Conservation (phyloP, 2,888 invertebrate genomes). For the Mechanitis messenoides region DNA sequence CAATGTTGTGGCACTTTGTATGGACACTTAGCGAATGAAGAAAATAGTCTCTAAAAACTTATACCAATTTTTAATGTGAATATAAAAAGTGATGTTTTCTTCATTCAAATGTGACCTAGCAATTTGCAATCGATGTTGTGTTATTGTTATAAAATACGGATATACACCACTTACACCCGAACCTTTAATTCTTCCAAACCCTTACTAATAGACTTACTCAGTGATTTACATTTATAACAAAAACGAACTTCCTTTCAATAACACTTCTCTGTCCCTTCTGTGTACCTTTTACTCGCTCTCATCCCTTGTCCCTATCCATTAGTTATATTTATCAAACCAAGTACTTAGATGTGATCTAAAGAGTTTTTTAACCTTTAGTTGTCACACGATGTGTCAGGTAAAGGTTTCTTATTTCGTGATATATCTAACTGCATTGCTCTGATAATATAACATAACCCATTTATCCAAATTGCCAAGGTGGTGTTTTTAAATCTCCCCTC, state of each 20-base stretch:
- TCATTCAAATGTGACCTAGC: conserved; percentile 51
- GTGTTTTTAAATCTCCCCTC: conserved; percentile 75
- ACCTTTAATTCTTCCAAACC: conserved; percentile 44
- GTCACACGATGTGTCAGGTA: conserved; percentile 51
- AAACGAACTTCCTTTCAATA: conserved; percentile 10
- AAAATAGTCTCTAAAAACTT: conserved; percentile 16
- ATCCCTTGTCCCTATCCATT: conserved; percentile 38
- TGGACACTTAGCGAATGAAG: conserved; percentile 47
- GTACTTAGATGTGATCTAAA: conserved; percentile 36
- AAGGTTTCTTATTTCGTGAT: conserved; percentile 51
- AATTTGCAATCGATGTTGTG: conserved; percentile 72
- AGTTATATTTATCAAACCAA: conserved; percentile 48
- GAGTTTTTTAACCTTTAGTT: conserved; percentile 55
- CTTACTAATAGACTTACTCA: conserved; percentile 11
- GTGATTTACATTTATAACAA: conserved; percentile 1
- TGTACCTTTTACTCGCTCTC: conserved; percentile 35
- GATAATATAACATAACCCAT: conserved; percentile 41
- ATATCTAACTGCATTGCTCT: conserved; percentile 45
- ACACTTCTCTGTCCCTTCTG: conserved; percentile 26
- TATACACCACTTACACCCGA: conserved; percentile 71
- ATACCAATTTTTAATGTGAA: not conserved
- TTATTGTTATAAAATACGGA: conserved; percentile 66
- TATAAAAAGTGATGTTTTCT: conserved; percentile 21
- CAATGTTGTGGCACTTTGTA: conserved; percentile 60
- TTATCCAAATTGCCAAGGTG: conserved; percentile 46